Evolutionary conservation across 2,113 vertebrate genomes (phyloP).

Genomic region (Saccopteryx leptura): DNA sequence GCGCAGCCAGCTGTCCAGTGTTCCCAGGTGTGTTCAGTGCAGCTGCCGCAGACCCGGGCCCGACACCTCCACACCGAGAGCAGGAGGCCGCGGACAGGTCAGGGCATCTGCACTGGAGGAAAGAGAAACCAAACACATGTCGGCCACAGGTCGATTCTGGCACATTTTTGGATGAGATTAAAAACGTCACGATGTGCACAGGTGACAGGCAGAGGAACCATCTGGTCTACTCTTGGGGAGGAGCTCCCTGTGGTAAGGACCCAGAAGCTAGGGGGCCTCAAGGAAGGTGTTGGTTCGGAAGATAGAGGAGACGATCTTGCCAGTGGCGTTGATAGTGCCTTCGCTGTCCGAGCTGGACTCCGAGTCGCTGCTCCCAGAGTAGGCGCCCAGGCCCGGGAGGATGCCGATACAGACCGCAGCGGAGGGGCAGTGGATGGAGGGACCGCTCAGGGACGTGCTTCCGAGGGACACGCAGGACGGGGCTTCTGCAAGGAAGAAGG

Average conservation of each 20-base stretch:
- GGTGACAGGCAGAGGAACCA: slow-evolving; percentile 64
- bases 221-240: slow-evolving; percentile 71
- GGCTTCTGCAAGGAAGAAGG: slow-evolving; percentile 82
- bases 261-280: slow-evolving; percentile 86
- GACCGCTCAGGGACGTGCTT: slow-evolving; percentile 83
- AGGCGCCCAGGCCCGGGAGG: slow-evolving; percentile 95
- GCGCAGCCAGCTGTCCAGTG: not conserved
- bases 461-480: slow-evolving; percentile 83
- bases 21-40: not conserved
- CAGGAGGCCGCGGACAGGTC: slow-evolving; percentile 30
- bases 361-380: slow-evolving; percentile 98
- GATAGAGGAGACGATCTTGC: slow-evolving; percentile 93
- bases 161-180: slow-evolving; percentile 74
- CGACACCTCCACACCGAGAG: not conserved
- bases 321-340: slow-evolving; percentile 94
- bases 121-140: slow-evolving; percentile 17
- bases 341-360: slow-evolving; percentile 99
- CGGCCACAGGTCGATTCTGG: slow-evolving; percentile 66
- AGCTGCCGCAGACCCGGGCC: not conserved
- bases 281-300: slow-evolving; percentile 91
- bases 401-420: slow-evolving; percentile 97
- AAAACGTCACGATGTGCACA: slow-evolving; percentile 63
- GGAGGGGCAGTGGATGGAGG: slow-evolving; percentile 93
- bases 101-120: slow-evolving; percentile 33
- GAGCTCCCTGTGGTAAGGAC: slow-evolving; percentile 61